phyloP scores from a whole-genome alignment of 2,888 invertebrate species.

The Agrochola circellaris region DNA sequence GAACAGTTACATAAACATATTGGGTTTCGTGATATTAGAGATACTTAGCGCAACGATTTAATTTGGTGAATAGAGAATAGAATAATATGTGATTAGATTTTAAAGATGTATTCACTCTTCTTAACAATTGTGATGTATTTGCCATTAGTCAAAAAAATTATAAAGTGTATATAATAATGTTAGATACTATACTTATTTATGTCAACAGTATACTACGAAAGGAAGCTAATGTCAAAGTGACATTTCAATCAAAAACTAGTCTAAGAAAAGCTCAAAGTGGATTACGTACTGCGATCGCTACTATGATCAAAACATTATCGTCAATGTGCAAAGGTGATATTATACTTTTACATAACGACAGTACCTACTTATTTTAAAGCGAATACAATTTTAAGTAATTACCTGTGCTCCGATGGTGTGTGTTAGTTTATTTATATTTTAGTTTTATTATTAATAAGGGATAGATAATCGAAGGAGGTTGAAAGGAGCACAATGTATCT shows the following conservation, averaged over 20 bases:
- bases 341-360: constrained; percentile 64
- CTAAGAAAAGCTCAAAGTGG: constrained; percentile 79
- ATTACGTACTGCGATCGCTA: constrained; percentile 71
- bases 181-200: constrained; percentile 61
- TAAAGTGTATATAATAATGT: constrained; percentile 70
- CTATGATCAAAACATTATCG: constrained; percentile 61
- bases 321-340: constrained; percentile 70
- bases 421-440: constrained; percentile 72
- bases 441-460: constrained; percentile 46
- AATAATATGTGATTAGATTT: constrained; percentile 65
- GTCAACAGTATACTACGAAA: constrained; percentile 75
- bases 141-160: constrained; percentile 88
- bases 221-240: constrained; percentile 76
- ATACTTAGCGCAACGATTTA: constrained; percentile 67
- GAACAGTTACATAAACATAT: constrained; percentile 65
- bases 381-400: constrained; percentile 71
- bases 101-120: constrained; percentile 80
- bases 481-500: constrained; percentile 61
- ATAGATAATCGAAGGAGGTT: constrained; percentile 30
- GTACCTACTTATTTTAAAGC: constrained; percentile 69
- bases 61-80: constrained; percentile 75
- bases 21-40: constrained; percentile 66
- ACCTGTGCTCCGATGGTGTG: constrained; percentile 84
- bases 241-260: constrained; percentile 72
- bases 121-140: constrained; percentile 90